phyloP scores from a whole-genome alignment of 2,888 invertebrate species.

The Anagyrus pseudococci region DNA sequence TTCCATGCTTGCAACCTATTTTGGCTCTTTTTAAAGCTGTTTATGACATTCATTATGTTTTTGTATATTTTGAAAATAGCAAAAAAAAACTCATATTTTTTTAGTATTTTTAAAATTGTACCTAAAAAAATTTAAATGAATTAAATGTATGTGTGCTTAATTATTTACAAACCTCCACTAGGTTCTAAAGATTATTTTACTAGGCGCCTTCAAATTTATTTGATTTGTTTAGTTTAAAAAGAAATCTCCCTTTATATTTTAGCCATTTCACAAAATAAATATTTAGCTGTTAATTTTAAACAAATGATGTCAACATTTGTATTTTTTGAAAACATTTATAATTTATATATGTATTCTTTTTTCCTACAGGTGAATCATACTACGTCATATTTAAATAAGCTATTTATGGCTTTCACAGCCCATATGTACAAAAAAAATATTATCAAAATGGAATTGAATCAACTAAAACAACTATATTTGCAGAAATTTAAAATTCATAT shows the following conservation, averaged over 20 bases:
- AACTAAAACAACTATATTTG: constrained; percentile 7
- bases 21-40: too few species aligned
- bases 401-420: constrained; percentile 19
- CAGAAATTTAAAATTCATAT: constrained; percentile 22
- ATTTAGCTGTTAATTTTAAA: too few species aligned
- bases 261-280: too few species aligned
- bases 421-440: constrained; percentile 22
- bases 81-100: too few species aligned
- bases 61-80: too few species aligned
- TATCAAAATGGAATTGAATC: constrained; percentile 24
- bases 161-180: too few species aligned
- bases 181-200: neutral
- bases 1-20: too few species aligned
- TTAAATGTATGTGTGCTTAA: too few species aligned
- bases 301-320: neutral
- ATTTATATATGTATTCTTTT: constrained; percentile 1
- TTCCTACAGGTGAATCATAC: constrained; percentile 31
- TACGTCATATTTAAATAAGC: constrained; percentile 29
- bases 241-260: too few species aligned
- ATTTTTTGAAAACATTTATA: neutral
- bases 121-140: too few species aligned
- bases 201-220: neutral
- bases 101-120: too few species aligned
- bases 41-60: too few species aligned
- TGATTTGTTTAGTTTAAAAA: neutral